These are phyloP conservation scores for Paracyclopina nana DNA, from an alignment of 1,140 invertebrate genomes.

Conservation along the genomic window DNA sequence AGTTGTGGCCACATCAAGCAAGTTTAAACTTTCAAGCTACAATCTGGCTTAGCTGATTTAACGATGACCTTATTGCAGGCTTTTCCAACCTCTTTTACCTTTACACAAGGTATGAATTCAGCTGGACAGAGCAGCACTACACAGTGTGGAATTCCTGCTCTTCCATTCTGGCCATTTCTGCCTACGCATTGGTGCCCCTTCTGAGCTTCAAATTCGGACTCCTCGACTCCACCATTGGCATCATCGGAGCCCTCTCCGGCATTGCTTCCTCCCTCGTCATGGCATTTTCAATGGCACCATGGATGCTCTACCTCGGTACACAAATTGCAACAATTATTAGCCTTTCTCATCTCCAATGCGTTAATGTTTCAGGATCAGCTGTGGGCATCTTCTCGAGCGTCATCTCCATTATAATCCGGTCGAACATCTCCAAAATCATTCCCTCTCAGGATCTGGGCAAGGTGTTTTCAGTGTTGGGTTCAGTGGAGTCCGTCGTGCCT, in stretches of 20 bases:
- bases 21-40: too few species aligned
- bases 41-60: too few species aligned
- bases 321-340: too few species aligned
- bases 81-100: too few species aligned
- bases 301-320: neutral
- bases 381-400: neutral
- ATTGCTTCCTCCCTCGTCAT: neutral
- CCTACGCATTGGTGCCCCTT: neutral
- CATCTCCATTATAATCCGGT: neutral
- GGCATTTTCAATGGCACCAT: neutral
- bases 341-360: too few species aligned
- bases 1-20: too few species aligned
- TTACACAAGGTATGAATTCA: neutral
- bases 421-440: neutral
- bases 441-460: neutral
- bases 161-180: neutral
- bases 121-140: neutral
- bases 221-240: neutral
- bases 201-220: neutral
- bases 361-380: neutral
- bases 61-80: too few species aligned
- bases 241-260: neutral
- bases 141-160: neutral
- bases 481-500: neutral
- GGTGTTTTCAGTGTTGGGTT: neutral